Conservation (phyloP, 2,888 invertebrate genomes). For the Abscondita cerata region DNA sequence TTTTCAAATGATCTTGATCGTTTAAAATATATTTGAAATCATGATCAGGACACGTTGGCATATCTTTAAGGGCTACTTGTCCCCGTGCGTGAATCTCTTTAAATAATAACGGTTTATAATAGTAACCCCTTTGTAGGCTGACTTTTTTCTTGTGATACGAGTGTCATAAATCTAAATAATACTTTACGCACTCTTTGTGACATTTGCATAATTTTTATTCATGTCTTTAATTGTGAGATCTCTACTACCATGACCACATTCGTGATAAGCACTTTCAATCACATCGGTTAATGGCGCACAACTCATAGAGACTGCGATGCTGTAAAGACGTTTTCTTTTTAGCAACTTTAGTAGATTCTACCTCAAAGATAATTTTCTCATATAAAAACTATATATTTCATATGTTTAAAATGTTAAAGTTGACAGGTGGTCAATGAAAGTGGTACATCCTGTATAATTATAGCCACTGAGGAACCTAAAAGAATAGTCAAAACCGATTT, state of each 20-base stretch:
- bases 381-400: too few relatives aligned
- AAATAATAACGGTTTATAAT: neutral
- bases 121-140: neutral
- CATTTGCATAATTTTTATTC: neutral
- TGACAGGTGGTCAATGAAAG: too few relatives aligned
- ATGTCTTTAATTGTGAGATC: neutral
- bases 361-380: neutral
- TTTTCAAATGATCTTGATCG: neutral
- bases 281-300: neutral
- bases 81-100: neutral
- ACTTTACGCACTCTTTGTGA: neutral
- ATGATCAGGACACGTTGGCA: neutral
- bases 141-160: neutral
- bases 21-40: too few relatives aligned
- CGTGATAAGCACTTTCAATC: neutral
- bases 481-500: too few relatives aligned
- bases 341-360: neutral
- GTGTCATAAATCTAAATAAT: neutral
- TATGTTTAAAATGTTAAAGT: too few relatives aligned
- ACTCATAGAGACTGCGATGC: too few relatives aligned
- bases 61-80: neutral
- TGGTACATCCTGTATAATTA: too few relatives aligned
- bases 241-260: neutral
- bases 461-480: too few relatives aligned
- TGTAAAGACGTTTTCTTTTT: neutral